Evolutionary conservation across 2,113 vertebrate species (phyloP).

Genomic region (Nibea albiflora): DNA sequence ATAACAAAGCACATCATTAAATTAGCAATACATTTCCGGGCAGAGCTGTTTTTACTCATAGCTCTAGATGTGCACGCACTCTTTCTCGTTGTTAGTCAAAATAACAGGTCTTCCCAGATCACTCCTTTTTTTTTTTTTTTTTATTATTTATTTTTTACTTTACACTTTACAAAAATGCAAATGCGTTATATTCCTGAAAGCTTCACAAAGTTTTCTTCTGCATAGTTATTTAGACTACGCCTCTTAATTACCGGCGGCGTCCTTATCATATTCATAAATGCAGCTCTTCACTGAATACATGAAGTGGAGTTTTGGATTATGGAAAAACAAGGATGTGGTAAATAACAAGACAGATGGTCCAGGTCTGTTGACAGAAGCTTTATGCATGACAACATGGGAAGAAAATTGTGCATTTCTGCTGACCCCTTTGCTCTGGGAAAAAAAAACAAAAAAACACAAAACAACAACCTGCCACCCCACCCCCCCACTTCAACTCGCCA

Average conservation of each 20-base stretch:
- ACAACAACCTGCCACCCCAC: neutral
- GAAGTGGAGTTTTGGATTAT: constrained; percentile 53
- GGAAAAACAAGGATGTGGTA: constrained; percentile 66
- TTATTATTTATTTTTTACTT: neutral
- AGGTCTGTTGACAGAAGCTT: constrained; percentile 74
- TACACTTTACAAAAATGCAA: constrained; percentile 30
- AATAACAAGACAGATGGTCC: constrained; percentile 80
- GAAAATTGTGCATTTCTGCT: constrained; percentile 73
- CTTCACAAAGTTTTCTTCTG: constrained; percentile 39
- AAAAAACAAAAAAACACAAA: constrained; percentile 52
- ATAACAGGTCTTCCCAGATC: constrained; percentile 20
- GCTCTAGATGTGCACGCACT: no score
- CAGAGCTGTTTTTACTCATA: no score
- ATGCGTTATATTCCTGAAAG: constrained; percentile 46
- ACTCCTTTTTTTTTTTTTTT: neutral
- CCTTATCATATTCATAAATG: constrained; percentile 74
- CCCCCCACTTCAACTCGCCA: constrained; percentile 14
- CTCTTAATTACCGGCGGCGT: constrained; percentile 64
- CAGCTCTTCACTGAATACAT: constrained; percentile 59
- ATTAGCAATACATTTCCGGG: no score
- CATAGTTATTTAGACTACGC: constrained; percentile 57
- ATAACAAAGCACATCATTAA: no score
- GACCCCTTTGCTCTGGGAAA: constrained; percentile 68
- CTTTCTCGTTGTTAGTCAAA: constrained; percentile 3
- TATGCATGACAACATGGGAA: constrained; percentile 64